Conservation (phyloP, 2,797 vertebrate species). For the Euphonia xanthogaster region DNA sequence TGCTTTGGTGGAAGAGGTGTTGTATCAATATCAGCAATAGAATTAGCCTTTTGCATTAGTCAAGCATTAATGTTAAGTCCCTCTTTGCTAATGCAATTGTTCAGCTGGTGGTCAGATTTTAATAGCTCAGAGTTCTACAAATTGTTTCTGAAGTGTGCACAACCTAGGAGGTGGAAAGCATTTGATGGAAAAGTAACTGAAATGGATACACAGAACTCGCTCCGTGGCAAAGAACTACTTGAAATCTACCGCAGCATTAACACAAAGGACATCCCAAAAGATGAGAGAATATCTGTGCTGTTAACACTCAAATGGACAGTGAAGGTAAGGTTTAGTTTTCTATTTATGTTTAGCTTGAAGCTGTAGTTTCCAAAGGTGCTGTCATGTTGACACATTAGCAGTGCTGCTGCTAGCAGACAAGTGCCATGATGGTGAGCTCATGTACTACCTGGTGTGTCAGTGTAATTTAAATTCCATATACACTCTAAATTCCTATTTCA, state of each 20-base stretch:
- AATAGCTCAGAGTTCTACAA: slow-evolving; percentile 5
- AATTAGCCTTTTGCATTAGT: background rate
- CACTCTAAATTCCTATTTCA: background rate
- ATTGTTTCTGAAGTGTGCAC: slow-evolving; percentile 81
- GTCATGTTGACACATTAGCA: background rate
- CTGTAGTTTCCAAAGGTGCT: background rate
- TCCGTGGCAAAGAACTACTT: slow-evolving; percentile 84
- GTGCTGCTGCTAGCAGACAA: background rate
- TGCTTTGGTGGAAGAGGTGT: background rate
- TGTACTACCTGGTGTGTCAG: background rate
- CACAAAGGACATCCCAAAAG: slow-evolving; percentile 62
- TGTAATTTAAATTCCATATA: background rate
- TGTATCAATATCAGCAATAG: background rate
- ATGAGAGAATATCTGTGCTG: slow-evolving; percentile 81
- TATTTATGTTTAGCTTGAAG: background rate
- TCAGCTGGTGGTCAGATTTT: background rate
- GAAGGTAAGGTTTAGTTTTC: slow-evolving; percentile 75
- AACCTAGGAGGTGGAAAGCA: slow-evolving; percentile 82
- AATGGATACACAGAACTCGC: slow-evolving; percentile 83
- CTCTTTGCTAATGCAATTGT: background rate
- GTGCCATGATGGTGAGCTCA: background rate
- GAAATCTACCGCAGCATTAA: slow-evolving; percentile 83
- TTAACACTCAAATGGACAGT: slow-evolving; percentile 84
- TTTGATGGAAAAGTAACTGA: slow-evolving; percentile 79
- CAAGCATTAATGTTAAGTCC: background rate